Conservation (phyloP, 1,140 invertebrate genomes). For the Bicyclus anynana region DNA sequence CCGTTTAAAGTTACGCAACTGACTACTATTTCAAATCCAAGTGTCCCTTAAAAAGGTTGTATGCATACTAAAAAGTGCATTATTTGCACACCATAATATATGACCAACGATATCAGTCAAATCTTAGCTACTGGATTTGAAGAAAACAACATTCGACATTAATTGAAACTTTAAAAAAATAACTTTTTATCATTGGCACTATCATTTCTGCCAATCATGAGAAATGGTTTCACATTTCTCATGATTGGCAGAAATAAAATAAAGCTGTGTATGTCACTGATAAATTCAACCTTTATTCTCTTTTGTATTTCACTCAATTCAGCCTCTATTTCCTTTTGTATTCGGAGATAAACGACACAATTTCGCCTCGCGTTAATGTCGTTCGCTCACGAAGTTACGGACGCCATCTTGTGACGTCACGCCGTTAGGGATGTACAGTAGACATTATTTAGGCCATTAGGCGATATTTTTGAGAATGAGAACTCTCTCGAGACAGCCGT, state of each 20-base stretch:
- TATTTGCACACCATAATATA: too few species aligned
- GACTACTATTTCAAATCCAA: too few species aligned
- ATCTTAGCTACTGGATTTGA: too few species aligned
- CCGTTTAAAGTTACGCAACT: too few species aligned
- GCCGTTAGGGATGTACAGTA: neutral
- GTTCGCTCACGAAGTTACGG: slow-evolving; percentile 13
- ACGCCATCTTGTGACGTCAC: neutral
- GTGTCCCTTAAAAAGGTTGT: too few species aligned
- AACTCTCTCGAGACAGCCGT: neutral
- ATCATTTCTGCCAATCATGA: too few species aligned
- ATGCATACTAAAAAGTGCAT: too few species aligned
- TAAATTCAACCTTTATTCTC: neutral
- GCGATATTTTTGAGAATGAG: neutral
- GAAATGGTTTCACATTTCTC: neutral
- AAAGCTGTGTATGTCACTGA: neutral
- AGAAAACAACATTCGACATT: too few species aligned
- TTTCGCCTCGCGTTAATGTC: slow-evolving; percentile 9
- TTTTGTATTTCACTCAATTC: neutral
- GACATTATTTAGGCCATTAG: neutral
- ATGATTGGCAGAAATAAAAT: neutral
- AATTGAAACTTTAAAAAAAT: too few species aligned
- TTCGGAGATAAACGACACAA: slow-evolving; percentile 18
- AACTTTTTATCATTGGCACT: too few species aligned
- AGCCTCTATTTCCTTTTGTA: neutral
- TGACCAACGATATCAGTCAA: too few species aligned